phyloP scores from a whole-genome alignment of 2,888 invertebrate species.

The Andrena praecox region DNA sequence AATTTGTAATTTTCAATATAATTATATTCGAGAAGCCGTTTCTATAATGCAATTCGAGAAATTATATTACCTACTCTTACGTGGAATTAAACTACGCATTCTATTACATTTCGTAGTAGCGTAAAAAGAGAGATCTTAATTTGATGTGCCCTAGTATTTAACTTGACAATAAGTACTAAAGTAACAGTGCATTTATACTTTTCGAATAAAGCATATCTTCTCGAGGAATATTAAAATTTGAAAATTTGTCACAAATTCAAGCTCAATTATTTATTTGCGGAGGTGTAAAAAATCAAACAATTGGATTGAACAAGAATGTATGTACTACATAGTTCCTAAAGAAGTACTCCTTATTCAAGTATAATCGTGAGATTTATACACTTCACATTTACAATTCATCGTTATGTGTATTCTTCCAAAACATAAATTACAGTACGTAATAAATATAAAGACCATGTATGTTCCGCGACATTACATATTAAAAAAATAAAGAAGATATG shows the following conservation, averaged over 20 bases:
- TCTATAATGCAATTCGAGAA: slow-evolving; percentile 2
- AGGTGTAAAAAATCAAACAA: no score
- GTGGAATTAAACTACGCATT: not conserved
- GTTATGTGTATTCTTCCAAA: no score
- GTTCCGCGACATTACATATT: no score
- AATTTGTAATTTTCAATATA: slow-evolving; percentile 7
- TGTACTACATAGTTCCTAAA: not conserved
- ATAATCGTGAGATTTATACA: slow-evolving; percentile 4
- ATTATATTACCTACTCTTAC: not conserved
- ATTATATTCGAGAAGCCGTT: not conserved
- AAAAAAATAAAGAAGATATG: not conserved
- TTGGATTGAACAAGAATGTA: no score
- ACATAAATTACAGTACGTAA: not conserved
- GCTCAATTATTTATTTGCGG: not conserved
- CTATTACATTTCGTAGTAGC: not conserved
- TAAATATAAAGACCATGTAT: not conserved
- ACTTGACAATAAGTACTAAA: not conserved
- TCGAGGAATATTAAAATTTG: not conserved
- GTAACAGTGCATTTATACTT: slow-evolving; percentile 15
- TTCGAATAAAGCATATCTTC: not conserved
- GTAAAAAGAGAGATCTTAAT: not conserved
- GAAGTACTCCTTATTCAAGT: slow-evolving; percentile 1
- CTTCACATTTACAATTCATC: not conserved
- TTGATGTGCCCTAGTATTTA: not conserved
- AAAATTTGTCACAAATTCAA: not conserved